phyloP scores from a whole-genome alignment of 1,140 invertebrate species.

The Dinothrombium tinctorium region DNA sequence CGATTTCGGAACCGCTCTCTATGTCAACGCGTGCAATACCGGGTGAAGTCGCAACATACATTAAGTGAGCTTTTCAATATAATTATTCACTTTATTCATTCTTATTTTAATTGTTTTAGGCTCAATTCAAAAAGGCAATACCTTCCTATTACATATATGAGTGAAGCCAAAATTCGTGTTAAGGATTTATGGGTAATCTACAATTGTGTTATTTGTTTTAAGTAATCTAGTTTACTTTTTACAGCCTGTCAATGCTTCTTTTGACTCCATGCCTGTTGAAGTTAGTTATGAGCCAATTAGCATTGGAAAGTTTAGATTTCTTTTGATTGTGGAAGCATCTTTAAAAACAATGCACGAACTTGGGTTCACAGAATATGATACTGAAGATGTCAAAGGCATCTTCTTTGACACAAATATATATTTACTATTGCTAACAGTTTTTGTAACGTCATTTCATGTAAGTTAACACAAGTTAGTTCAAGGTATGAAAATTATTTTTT shows the following conservation, averaged over 20 bases:
- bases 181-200: conserved; percentile 34
- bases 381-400: conserved; percentile 87
- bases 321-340: conserved; percentile 45
- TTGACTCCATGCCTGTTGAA: conserved; percentile 19
- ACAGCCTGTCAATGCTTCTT: conserved; percentile 16
- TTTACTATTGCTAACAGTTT: conserved; percentile 68
- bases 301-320: conserved; percentile 25
- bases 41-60: conserved; percentile 2
- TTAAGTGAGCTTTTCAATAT: conserved; percentile 15
- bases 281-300: conserved; percentile 25
- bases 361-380: conserved; percentile 76
- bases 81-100: conserved; percentile 8
- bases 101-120: conserved; percentile 3
- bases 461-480: not conserved
- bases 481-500: conserved; percentile 25
- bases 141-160: conserved; percentile 53
- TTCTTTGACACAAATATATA: conserved; percentile 88
- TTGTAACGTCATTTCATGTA: conserved; percentile 63
- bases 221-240: not conserved
- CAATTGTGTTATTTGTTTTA: not conserved
- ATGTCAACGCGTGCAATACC: conserved; percentile 4
- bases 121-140: conserved; percentile 6
- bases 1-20: conserved; percentile 2
- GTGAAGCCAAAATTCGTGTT: conserved; percentile 49
- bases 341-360: conserved; percentile 41